Conservation (phyloP, 2,797 vertebrate genomes). For the Micromesistius poutassou region DNA sequence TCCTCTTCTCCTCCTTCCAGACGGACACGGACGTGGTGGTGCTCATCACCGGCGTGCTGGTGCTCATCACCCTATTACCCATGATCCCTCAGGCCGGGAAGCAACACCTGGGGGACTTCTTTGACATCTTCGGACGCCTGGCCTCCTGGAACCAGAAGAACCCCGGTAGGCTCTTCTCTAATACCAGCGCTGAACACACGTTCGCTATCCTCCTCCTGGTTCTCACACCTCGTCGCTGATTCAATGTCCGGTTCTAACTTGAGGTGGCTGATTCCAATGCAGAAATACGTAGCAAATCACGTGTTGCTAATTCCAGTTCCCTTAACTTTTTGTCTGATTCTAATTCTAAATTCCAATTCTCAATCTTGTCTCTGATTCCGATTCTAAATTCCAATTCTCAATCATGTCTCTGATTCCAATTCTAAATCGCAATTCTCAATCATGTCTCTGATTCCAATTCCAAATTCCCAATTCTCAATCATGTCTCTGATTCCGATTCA, state of each 20-base stretch:
- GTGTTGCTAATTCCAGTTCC: neutral
- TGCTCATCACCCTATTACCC: constrained; percentile 94
- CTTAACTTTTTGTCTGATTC: neutral
- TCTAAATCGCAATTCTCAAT: neutral
- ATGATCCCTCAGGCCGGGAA: constrained; percentile 99
- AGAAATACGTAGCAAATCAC: too few relatives aligned
- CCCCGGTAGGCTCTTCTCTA: constrained; percentile 73
- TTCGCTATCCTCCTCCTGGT: neutral
- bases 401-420: neutral
- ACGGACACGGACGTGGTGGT: constrained; percentile 93
- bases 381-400: neutral
- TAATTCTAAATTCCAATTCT: neutral
- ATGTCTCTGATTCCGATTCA: neutral
- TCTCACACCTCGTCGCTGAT: too few relatives aligned
- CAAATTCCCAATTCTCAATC: neutral
- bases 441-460: neutral
- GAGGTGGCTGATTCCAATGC: too few relatives aligned
- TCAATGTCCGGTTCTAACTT: too few relatives aligned
- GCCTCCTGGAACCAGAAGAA: constrained; percentile 97
- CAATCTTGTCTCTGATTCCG: neutral
- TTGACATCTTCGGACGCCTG: constrained; percentile 96
- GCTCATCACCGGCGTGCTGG: constrained; percentile 94
- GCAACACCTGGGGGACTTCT: constrained; percentile 95
- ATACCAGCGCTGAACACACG: neutral
- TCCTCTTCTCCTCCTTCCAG: constrained; percentile 61